A percentile compares a stretch with the other conserved stretches of the same genome.
Evolutionary conservation across 1,140 invertebrate species (phyloP).

Genomic region (Bombus soroeensis): DNA sequence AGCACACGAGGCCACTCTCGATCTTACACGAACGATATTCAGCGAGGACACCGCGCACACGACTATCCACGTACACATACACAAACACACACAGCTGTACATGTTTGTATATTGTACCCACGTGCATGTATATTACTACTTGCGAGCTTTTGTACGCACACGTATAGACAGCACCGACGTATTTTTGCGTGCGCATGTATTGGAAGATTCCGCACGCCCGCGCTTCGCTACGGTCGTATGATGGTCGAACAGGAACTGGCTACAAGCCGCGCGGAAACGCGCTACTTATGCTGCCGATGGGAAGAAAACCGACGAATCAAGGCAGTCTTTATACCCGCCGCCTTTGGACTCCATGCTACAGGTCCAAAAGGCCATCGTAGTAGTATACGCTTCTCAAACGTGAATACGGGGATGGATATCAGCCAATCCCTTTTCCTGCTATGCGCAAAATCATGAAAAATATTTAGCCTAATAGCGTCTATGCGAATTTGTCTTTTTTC

Average conservation of each 20-base stretch:
- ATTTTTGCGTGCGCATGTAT: background rate
- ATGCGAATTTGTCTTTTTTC: background rate
- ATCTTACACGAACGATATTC: conserved; percentile 21
- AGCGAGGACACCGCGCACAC: conserved; percentile 31
- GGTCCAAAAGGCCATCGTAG: conserved; percentile 44
- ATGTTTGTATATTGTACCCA: background rate
- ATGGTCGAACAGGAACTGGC: conserved; percentile 72
- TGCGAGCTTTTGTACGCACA: conserved; percentile 7
- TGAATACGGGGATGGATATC: conserved; percentile 9
- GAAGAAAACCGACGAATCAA: conserved; percentile 62
- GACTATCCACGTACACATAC: background rate
- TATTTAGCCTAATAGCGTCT: background rate
- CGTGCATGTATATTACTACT: background rate
- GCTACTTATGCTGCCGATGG: conserved; percentile 73
- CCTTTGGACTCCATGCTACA: conserved; percentile 50
- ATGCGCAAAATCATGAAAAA: conserved; percentile 40
- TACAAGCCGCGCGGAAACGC: conserved; percentile 69
- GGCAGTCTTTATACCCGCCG: conserved; percentile 31
- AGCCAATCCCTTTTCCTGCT: conserved; percentile 26
- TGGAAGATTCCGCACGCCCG: conserved; percentile 59
- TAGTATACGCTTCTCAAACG: background rate
- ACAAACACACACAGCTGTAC: background rate
- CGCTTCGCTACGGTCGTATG: conserved; percentile 47
- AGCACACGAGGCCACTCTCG: conserved; percentile 37
- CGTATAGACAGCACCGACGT: background rate